Evolutionary conservation across 1,140 invertebrate genomes (phyloP).

Genomic region (Limonius californicus): DNA sequence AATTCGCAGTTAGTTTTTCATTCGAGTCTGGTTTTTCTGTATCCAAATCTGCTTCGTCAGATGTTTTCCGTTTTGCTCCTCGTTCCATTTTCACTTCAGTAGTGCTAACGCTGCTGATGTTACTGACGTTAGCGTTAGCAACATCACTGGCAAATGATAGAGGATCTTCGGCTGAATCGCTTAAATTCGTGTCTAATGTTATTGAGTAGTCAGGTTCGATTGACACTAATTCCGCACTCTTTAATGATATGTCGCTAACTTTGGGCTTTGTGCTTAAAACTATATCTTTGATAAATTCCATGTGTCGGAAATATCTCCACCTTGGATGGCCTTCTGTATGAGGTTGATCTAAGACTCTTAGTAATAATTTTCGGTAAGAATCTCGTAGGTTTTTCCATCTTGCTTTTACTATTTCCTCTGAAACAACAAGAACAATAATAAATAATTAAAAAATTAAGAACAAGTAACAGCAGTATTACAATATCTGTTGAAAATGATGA

Average conservation of each 20-base stretch:
- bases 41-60: not conserved
- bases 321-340: slow-evolving; percentile 5
- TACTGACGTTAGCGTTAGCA: not conserved
- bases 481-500: no score
- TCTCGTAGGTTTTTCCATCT: slow-evolving; percentile 26
- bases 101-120: not conserved
- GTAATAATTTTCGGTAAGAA: slow-evolving; percentile 22
- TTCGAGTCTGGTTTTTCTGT: not conserved
- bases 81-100: not conserved
- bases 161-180: not conserved
- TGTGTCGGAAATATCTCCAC: slow-evolving; percentile 23
- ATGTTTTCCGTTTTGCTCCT: not conserved
- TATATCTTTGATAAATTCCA: slow-evolving; percentile 25
- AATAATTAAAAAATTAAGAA: no score
- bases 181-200: not conserved
- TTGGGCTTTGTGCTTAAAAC: slow-evolving; percentile 16
- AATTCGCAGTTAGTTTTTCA: not conserved
- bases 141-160: not conserved
- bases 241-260: slow-evolving; percentile 17
- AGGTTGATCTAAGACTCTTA: not conserved
- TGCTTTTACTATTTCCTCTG: slow-evolving; percentile 24
- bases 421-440: slow-evolving; percentile 11
- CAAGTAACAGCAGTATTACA: no score
- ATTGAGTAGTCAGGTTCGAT: slow-evolving; percentile 21
- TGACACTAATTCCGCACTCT: not conserved